phyloP scores from a whole-genome alignment of 2,888 invertebrate species.

The Acheta domesticus region DNA sequence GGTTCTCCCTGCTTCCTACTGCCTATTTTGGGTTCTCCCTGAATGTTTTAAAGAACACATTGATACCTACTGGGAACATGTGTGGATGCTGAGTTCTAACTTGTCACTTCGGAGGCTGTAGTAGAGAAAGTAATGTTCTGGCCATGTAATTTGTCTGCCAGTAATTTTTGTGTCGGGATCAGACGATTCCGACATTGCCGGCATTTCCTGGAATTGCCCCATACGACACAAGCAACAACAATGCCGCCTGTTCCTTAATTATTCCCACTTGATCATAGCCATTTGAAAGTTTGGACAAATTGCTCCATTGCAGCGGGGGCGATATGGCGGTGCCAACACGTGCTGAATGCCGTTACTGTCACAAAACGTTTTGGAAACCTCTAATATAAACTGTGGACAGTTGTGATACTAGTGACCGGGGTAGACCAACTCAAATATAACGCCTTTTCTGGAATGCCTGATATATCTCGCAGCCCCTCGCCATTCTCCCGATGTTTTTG shows the following conservation, averaged over 20 bases:
- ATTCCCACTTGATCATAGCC: slow-evolving; percentile 26
- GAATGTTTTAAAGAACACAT: not conserved
- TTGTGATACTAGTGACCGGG: too few relatives aligned
- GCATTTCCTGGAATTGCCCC: not conserved
- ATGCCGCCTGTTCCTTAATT: not conserved
- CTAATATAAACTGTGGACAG: too few relatives aligned
- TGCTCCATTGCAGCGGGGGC: slow-evolving; percentile 27
- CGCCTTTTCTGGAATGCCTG: slow-evolving; percentile 32
- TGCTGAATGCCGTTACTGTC: too few relatives aligned
- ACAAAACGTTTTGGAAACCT: too few relatives aligned
- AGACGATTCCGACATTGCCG: too few relatives aligned
- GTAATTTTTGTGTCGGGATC: not conserved
- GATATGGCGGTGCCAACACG: too few relatives aligned
- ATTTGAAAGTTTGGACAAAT: slow-evolving; percentile 38
- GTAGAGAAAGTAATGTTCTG: not conserved
- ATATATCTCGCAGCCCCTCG: slow-evolving; percentile 33
- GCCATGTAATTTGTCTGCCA: not conserved
- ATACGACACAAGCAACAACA: not conserved
- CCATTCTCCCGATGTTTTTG: slow-evolving; percentile 32
- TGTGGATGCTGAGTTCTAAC: not conserved
- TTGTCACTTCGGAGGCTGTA: not conserved
- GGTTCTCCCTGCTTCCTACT: too few relatives aligned
- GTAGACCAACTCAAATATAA: too few relatives aligned
- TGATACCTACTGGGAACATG: not conserved
- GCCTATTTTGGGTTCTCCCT: not conserved